Conservation (phyloP, 2,797 vertebrate species). For the Anabas testudineus region DNA sequence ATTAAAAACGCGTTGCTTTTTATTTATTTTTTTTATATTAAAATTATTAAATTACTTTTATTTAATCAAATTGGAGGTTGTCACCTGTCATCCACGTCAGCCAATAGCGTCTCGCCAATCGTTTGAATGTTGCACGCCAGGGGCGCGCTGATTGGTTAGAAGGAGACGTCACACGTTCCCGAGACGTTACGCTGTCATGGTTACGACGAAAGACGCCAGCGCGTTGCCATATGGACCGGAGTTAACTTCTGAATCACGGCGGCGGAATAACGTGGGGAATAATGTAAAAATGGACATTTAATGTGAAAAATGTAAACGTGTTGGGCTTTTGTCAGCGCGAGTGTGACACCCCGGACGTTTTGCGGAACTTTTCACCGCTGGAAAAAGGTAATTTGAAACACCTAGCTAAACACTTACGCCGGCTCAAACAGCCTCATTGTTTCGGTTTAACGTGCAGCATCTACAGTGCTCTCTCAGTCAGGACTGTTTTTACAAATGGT, state of each 20-base stretch:
- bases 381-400: constrained; percentile 57
- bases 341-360: background rate
- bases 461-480: background rate
- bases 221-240: constrained; percentile 46
- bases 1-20: background rate
- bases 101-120: constrained; percentile 73
- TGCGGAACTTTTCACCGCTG: constrained; percentile 18
- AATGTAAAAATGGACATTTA: constrained; percentile 3
- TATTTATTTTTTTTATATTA: no score
- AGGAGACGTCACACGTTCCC: constrained; percentile 40
- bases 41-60: no score
- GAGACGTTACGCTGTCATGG: constrained; percentile 85
- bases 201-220: constrained; percentile 83
- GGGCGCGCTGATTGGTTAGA: constrained; percentile 57
- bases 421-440: background rate
- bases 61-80: constrained; percentile 2
- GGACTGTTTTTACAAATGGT: background rate
- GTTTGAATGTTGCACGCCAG: constrained; percentile 77
- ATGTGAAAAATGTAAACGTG: constrained; percentile 35
- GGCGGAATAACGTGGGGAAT: constrained; percentile 29
- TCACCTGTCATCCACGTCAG: constrained; percentile 14
- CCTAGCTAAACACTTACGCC: background rate
- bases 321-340: constrained; percentile 6
- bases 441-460: background rate
- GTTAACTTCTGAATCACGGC: constrained; percentile 48